These are phyloP conservation scores for Tenualosa ilisha DNA, from an alignment of 2,797 vertebrate species.

Conservation along the genomic window DNA sequence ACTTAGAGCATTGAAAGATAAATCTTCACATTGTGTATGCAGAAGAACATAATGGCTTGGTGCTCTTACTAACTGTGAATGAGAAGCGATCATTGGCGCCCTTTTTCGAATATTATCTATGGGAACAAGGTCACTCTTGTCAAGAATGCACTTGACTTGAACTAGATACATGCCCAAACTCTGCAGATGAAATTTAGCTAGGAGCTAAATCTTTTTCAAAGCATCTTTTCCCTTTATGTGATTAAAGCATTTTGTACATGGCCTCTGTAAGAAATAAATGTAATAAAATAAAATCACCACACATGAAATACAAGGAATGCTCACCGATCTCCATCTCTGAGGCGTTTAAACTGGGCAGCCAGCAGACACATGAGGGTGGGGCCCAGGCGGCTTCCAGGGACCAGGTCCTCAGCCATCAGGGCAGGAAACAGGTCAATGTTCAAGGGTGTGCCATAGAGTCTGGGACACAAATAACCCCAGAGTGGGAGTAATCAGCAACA, in stretches of 20 bases:
- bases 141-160: not conserved
- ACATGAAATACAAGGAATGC: not conserved
- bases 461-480: constrained; percentile 45
- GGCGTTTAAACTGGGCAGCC: constrained; percentile 85
- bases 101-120: not conserved
- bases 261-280: too few species aligned
- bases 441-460: constrained; percentile 90
- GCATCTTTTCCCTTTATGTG: too few species aligned
- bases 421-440: constrained; percentile 96
- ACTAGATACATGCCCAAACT: not conserved
- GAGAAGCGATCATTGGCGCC: not conserved
- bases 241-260: too few species aligned
- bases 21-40: constrained; percentile 1
- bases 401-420: constrained; percentile 94
- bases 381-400: constrained; percentile 92
- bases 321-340: constrained; percentile 94
- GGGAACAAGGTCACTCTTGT: not conserved
- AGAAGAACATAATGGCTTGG: not conserved
- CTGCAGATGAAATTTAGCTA: too few species aligned
- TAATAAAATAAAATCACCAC: too few species aligned
- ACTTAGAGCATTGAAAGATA: not conserved
- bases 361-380: constrained; percentile 95
- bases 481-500: constrained; percentile 13
- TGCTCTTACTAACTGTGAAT: not conserved
- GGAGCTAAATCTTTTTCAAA: too few species aligned